phyloP scores from a whole-genome alignment of 2,797 vertebrate species.

The Myotis pilosus region DNA sequence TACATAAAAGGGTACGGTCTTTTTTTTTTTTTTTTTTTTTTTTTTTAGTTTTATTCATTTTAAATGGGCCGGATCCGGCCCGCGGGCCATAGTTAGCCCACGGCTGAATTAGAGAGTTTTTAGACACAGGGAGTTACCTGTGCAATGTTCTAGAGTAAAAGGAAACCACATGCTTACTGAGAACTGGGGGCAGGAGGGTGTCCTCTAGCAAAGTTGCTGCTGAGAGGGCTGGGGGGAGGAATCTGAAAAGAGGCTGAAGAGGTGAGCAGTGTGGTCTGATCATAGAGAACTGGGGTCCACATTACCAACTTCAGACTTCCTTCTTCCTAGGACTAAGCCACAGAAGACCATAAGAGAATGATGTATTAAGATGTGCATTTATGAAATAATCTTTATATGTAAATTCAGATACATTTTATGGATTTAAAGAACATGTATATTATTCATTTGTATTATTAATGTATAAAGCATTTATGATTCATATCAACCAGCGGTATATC shows the following conservation, averaged over 20 bases:
- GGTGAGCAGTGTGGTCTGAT: background rate
- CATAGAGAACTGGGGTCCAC: background rate
- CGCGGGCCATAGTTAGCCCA: too few relatives aligned
- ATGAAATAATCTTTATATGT: background rate
- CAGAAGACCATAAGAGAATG: background rate
- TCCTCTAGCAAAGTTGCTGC: background rate
- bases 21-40: too few relatives aligned
- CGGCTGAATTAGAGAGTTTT: too few relatives aligned
- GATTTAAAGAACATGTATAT: background rate
- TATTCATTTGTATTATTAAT: background rate
- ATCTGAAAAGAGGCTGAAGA: background rate
- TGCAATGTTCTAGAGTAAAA: background rate
- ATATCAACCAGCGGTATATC: background rate
- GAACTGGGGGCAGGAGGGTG: accelerated
- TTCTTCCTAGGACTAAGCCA: background rate
- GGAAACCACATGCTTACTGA: background rate
- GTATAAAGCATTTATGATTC: background rate
- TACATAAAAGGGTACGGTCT: too few relatives aligned
- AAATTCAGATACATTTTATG: background rate
- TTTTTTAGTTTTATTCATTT: too few relatives aligned
- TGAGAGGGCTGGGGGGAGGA: background rate
- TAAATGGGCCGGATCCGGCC: too few relatives aligned
- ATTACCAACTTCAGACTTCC: background rate
- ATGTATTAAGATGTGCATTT: background rate
- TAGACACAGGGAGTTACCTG: background rate